These are phyloP conservation scores for Hylaeus anthracinus DNA, from an alignment of 1,140 invertebrate species.

Conservation along the genomic window DNA sequence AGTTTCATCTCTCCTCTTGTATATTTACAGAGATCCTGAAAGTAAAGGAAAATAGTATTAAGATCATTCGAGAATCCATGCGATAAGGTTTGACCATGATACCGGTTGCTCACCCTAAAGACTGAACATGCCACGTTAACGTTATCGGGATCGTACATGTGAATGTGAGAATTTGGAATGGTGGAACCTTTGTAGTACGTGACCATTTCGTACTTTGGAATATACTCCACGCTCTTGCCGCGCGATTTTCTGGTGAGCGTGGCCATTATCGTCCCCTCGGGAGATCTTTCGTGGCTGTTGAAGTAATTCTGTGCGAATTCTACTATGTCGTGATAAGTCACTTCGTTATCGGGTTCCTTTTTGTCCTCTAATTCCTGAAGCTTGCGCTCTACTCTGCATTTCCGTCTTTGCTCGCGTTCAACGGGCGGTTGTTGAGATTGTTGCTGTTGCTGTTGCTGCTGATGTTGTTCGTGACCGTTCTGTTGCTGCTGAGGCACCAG, in stretches of 20 bases:
- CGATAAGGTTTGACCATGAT: not conserved
- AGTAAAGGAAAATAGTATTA: conserved; percentile 60
- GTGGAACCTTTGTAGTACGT: conserved; percentile 92
- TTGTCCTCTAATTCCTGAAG: conserved; percentile 88
- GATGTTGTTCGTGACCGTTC: conserved; percentile 56
- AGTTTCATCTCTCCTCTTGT: conserved; percentile 91
- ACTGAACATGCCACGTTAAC: conserved; percentile 93
- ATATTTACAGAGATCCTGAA: conserved; percentile 92
- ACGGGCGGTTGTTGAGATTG: conserved; percentile 68
- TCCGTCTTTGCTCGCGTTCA: conserved; percentile 88
- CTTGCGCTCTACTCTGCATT: conserved; percentile 91
- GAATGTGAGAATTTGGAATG: conserved; percentile 96
- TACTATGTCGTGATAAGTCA: conserved; percentile 89
- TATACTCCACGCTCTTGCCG: conserved; percentile 87
- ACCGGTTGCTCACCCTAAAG: conserved; percentile 87
- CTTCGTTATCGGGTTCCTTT: conserved; percentile 81
- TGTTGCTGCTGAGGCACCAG: conserved; percentile 50
- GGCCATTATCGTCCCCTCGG: conserved; percentile 93
- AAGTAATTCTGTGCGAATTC: conserved; percentile 97
- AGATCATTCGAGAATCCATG: not conserved
- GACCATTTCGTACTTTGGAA: conserved; percentile 96
- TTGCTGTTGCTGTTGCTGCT: conserved; percentile 32
- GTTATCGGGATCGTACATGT: conserved; percentile 97
- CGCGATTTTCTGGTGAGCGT: conserved; percentile 90
- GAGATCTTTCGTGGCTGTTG: conserved; percentile 92